These are phyloP conservation scores for Lasius platythorax DNA, from an alignment of 2,888 invertebrate species.

Conservation along the genomic window DNA sequence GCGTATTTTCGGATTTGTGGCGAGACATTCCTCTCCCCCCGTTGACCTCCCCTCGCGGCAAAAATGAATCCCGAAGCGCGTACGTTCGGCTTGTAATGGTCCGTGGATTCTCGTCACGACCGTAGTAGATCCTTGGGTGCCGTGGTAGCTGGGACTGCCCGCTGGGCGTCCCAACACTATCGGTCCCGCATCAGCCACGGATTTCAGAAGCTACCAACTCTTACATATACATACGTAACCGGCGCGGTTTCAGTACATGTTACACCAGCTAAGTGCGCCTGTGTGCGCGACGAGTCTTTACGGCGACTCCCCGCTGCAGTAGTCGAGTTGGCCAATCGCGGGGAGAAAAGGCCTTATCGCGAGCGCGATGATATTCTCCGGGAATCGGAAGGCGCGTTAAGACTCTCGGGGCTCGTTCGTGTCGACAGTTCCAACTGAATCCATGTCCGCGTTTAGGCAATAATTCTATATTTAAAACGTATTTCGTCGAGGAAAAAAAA, in stretches of 20 bases:
- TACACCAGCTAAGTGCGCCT: constrained; percentile 78
- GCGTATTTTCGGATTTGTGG: neutral
- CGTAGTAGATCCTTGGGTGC: constrained; percentile 77
- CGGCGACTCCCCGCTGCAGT: constrained; percentile 80
- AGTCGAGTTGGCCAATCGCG: constrained; percentile 64
- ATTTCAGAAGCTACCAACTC: constrained; percentile 85
- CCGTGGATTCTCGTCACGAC: constrained; percentile 80
- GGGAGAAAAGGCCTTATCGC: constrained; percentile 55
- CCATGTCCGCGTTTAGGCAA: neutral
- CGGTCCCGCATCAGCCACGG: constrained; percentile 83
- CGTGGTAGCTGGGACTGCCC: constrained; percentile 80
- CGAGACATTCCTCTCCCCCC: neutral
- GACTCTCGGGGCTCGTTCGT: neutral
- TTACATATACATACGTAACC: constrained; percentile 71
- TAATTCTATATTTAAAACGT: neutral
- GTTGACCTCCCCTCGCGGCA: constrained; percentile 16
- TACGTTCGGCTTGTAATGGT: constrained; percentile 70
- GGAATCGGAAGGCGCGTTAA: constrained; percentile 17
- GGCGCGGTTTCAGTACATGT: constrained; percentile 65
- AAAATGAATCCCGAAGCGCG: constrained; percentile 64
- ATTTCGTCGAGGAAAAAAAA: neutral
- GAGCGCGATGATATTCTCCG: constrained; percentile 58
- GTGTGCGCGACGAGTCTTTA: constrained; percentile 82
- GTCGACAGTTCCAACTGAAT: constrained; percentile 12
- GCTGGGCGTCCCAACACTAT: constrained; percentile 84